Base-by-base conservation (phyloP, 2,797 vertebrate species). In the Sebastes jordani region DNA sequence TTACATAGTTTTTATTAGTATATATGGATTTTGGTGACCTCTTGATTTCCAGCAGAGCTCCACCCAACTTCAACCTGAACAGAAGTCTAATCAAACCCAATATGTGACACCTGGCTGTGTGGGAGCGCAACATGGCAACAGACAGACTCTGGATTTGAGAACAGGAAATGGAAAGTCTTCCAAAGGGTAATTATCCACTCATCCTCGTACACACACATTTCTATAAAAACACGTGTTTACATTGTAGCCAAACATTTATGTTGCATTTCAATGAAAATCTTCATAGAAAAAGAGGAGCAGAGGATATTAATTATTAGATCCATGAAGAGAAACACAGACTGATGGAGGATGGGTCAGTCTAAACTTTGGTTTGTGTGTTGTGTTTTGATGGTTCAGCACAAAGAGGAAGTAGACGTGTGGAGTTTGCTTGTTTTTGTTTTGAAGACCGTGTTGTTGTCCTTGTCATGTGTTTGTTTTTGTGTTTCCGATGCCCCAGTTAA, bases 401-500 rank as follows among this genome's bases (percentile, higher is more conserved):
- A 84, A 84, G 65, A 84, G 54, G 75, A 87, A 83, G 68, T 65
- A 5, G 83, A 74, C 64, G 61, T 81, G 74, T 67, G 60, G 80
- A 55, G 83, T 84, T 83, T 84, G 73, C 72, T 78, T 76, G 70
- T 77, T 77, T 79, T 66, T 82, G 72, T 59, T 27, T 27, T 29
- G 66, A 86, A 80, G 54, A 32, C 38, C 18, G 38, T 61, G 78
- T 76, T 84, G 78, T 80, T 54, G 79, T 91, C 81, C 81, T 64
- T 81, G 91, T 87, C 75, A 55, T 80, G 81, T 76, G 75, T 81
- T 87, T 89, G 84, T 88, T 78, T 86, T 63, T 76, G 74, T 66
- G 69, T 88, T 86, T n/a, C 5, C 16, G 69, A 85, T 88, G 88
- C 71, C 87, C 89, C 85, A 90, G 84, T 91, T 93, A 90, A 78